These are phyloP conservation scores for Alitta virens DNA, from an alignment of 2,888 invertebrate genomes.

Conservation along the genomic window DNA sequence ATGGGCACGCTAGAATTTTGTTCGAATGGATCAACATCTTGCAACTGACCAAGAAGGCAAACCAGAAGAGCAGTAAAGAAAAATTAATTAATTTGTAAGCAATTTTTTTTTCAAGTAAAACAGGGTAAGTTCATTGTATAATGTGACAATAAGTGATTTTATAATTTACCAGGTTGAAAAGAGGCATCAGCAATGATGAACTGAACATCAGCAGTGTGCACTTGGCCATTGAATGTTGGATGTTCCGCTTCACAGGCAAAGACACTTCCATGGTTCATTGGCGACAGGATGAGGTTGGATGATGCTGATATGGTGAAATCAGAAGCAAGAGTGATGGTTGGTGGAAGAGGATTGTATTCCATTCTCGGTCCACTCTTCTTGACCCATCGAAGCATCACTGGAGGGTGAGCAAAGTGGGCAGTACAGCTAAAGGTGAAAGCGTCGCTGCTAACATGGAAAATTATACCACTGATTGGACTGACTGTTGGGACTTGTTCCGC, in stretches of 20 bases:
- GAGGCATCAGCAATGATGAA: slow-evolving; percentile 4
- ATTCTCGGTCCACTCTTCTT: not conserved
- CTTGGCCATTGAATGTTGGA: slow-evolving; percentile 4
- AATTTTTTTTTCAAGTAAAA: too few relatives aligned
- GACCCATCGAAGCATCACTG: slow-evolving; percentile 6
- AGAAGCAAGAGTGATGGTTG: not conserved
- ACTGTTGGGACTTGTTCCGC: not conserved
- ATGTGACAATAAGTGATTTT: too few relatives aligned
- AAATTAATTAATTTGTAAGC: too few relatives aligned
- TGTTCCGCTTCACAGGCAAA: slow-evolving; percentile 9
- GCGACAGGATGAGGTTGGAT: not conserved
- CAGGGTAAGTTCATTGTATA: too few relatives aligned
- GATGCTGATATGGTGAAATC: slow-evolving; percentile 5
- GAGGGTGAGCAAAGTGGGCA: slow-evolving; percentile 10
- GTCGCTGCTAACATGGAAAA: slow-evolving; percentile 1
- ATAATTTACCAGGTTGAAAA: not conserved
- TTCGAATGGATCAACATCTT: too few relatives aligned
- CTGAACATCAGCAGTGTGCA: slow-evolving; percentile 1
- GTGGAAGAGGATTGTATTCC: slow-evolving; percentile 1
- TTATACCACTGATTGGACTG: slow-evolving; percentile 5
- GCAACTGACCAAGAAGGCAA: too few relatives aligned
- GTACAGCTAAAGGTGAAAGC: slow-evolving; percentile 10
- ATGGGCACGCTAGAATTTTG: too few relatives aligned
- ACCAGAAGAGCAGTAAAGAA: too few relatives aligned
- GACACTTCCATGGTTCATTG: slow-evolving; percentile 5